phyloP scores from a whole-genome alignment of 2,113 vertebrate species.

The Ia io region DNA sequence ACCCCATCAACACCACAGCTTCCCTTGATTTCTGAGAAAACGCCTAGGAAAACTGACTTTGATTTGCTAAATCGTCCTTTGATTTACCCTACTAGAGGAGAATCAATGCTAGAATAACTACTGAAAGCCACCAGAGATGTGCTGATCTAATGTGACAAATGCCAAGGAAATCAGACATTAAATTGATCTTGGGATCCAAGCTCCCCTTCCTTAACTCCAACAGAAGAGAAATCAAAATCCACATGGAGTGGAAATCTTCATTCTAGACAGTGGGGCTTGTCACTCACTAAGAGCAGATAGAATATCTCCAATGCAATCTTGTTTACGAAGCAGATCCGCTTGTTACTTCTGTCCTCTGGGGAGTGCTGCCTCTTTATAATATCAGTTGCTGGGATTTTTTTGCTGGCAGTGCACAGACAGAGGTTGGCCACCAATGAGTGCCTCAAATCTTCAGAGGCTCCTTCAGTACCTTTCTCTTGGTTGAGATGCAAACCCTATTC shows the following conservation, averaged over 20 bases:
- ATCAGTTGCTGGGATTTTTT: neutral
- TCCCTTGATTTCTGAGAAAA: constrained; percentile 49
- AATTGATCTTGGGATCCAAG: constrained; percentile 27
- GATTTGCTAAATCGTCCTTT: constrained; percentile 47
- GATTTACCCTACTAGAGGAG: constrained; percentile 15
- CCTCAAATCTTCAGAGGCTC: neutral
- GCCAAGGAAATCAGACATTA: constrained; percentile 19
- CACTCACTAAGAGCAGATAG: neutral
- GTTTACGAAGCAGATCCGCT: neutral
- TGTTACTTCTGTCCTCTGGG: neutral
- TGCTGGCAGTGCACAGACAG: neutral
- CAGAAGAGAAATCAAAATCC: neutral
- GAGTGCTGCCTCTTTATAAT: neutral
- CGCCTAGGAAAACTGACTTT: constrained; percentile 40
- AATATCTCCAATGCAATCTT: neutral
- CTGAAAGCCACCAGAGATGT: neutral
- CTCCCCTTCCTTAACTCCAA: neutral
- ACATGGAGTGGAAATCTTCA: neutral
- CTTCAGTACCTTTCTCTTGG: neutral
- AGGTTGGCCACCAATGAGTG: neutral
- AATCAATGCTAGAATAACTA: constrained; percentile 52
- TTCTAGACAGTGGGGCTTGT: neutral
- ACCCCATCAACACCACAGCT: neutral
- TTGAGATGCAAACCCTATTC: neutral
- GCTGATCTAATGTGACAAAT: constrained; percentile 37